Evolutionary conservation across 2,888 invertebrate species (phyloP), one percentile per base, ranked within the genome.

Genomic region (Leistus spinibarbis): DNA sequence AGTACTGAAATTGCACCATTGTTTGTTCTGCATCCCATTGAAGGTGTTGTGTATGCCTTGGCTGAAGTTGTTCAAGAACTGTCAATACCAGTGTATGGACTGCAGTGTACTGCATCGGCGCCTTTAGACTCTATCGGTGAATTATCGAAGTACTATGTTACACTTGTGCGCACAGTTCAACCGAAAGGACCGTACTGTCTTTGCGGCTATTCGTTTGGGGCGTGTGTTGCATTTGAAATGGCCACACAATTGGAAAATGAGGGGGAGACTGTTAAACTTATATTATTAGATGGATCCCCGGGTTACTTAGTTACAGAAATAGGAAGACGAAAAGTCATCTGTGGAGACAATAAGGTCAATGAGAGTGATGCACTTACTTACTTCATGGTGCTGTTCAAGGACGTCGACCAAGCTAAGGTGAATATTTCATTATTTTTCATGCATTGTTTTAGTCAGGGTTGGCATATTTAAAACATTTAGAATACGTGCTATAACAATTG

Each of bases 181-280:
- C 90, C 92, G 7, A 86, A 88, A 76, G 95, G 96, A 77, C 97
- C 98, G 2, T 98, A 96, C 88, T 90, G 92, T 68, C 87, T 99
- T 78, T 91, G 95, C 62, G 99, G 98, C 1, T 99, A 99, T 87
- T 99, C 98, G 0, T 98, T 95, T 86, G 99, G 99, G 77, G 95
- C 96, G 57, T 92, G 94, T 80, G 93, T 99, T 53, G 97, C 97
- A 17, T 95, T 97, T 84, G 98, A 98, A 88, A 98, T 99, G 92
- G 95, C 95, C 23, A 86, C 93, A 40, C 93, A 95, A 83, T 87
- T 98, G 71, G 95, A 96, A 83, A 86, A 88, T 79, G 85, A 81
- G 27, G 89, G 88, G 1, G 89, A 90, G 81, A 85, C 83, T 77
- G 88, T 89, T 27, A 87, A 89, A 65, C 86, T 97, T 54, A 90